Conservation (phyloP, 2,888 invertebrate genomes). For the Drosophila phalerata region DNA sequence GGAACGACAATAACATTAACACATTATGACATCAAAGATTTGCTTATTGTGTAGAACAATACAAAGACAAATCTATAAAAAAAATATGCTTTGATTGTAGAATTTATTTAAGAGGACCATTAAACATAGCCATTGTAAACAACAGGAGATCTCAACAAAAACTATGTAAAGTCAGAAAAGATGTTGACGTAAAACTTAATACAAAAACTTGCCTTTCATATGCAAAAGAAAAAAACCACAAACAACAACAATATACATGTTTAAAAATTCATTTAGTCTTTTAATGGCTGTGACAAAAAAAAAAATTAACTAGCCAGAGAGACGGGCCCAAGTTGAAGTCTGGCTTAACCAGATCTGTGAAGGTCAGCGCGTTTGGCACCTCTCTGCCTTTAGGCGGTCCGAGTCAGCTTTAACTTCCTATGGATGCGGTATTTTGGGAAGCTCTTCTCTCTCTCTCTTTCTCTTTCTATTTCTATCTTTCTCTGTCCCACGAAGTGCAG, state of each 20-base stretch:
- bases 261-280: conserved; percentile 58
- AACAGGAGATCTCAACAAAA: conserved; percentile 26
- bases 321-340: conserved; percentile 36
- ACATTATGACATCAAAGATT: conserved; percentile 63
- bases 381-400: conserved; percentile 28
- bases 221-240: conserved; percentile 42
- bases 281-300: conserved; percentile 49
- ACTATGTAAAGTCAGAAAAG: conserved; percentile 29
- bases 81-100: conserved; percentile 47
- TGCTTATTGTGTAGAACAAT: conserved; percentile 38
- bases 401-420: conserved; percentile 25
- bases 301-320: conserved; percentile 12
- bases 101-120: conserved; percentile 42
- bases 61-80: conserved; percentile 29
- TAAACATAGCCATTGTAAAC: conserved; percentile 41
- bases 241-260: conserved; percentile 8
- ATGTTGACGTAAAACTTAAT: conserved; percentile 18
- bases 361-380: conserved; percentile 68
- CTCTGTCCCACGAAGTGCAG: conserved; percentile 1
- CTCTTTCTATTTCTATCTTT: not conserved
- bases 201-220: conserved; percentile 68
- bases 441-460: not conserved
- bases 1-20: conserved; percentile 35
- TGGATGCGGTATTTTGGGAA: conserved; percentile 9
- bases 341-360: conserved; percentile 69